Percentiles rank a stretch among this genome's conserved stretches.
phyloP scores from a whole-genome alignment of 2,797 vertebrate genomes.

The Meriones psammophilus region DNA sequence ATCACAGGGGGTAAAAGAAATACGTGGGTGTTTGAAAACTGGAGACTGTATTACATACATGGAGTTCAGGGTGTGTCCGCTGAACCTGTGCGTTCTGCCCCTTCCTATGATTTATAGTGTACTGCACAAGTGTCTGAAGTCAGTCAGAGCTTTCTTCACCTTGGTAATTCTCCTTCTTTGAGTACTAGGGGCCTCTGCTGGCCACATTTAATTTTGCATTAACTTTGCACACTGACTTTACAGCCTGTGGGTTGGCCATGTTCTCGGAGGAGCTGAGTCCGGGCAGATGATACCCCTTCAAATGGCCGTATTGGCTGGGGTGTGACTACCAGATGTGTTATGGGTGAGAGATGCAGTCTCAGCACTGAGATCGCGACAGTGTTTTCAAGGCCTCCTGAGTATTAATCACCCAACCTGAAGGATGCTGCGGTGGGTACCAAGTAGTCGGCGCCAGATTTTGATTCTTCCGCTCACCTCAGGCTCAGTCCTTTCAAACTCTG shows the following conservation, averaged over 20 bases:
- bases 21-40: neutral
- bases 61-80: neutral
- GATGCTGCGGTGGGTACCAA: neutral
- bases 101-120: neutral
- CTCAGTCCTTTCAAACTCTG: neutral
- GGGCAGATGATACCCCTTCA: neutral
- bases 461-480: neutral
- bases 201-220: neutral
- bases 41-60: neutral
- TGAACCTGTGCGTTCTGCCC: neutral
- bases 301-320: neutral
- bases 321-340: neutral
- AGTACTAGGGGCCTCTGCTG: constrained; percentile 10
- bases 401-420: neutral
- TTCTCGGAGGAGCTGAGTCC: neutral
- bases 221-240: neutral
- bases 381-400: neutral
- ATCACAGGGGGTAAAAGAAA: neutral
- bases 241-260: neutral
- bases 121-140: neutral
- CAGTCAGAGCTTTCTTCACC: neutral
- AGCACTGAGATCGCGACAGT: neutral
- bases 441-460: neutral
- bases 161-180: constrained; percentile 17
- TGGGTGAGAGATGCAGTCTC: neutral